Evolutionary conservation across 2,797 vertebrate species (phyloP), one percentile per base, ranked within the genome.

Genomic region (Trematomus bernacchii): DNA sequence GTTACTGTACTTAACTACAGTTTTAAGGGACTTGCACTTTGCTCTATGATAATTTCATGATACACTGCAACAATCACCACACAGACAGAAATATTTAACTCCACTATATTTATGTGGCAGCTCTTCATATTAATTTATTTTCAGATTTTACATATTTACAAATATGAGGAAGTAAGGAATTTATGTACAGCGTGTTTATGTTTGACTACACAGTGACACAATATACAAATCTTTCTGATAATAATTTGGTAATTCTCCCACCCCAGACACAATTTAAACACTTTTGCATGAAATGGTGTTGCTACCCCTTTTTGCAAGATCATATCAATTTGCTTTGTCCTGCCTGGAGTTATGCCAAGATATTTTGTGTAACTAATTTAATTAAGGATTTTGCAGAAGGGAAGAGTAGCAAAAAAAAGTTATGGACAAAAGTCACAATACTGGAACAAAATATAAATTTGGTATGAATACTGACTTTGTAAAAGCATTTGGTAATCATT

Each of bases 401-500:
- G 12, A 33, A 2, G 7, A 33, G 46, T 12, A 42, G 1, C 1
- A 58, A 18, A 43, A 37, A 3, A 23, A 30, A 43, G 19, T 46
- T 37, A 46, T 57, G 9, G 44, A 58, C 33, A 43, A 1, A 33
- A 16, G 2, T 58, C 6, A 44, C 21, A 59, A 40, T 1, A 6
- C 7, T 13, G 18, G 12, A 54, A 5, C 23, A 33, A 37, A 30
- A 68, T 40, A 59, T 50, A 44, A 14, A 64, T 63, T 19, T 48
- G 40, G 44, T 14, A 18, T 51, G 18, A 78, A 40, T 57, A 57
- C 12, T n/a, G 40, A 23, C 27, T 23, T 23, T 59, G 37, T 23
- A 10, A 55, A 64, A 47, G 4, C n/a, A 61, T 52, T 64, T 60
- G 23, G 53, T 77, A 63, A 72, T 81, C 0, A 23, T 67, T 61